A percentile compares a stretch with the other conserved stretches of the same genome.
Conservation (phyloP, 2,888 invertebrate genomes). For the Myopa tessellatipennis region DNA sequence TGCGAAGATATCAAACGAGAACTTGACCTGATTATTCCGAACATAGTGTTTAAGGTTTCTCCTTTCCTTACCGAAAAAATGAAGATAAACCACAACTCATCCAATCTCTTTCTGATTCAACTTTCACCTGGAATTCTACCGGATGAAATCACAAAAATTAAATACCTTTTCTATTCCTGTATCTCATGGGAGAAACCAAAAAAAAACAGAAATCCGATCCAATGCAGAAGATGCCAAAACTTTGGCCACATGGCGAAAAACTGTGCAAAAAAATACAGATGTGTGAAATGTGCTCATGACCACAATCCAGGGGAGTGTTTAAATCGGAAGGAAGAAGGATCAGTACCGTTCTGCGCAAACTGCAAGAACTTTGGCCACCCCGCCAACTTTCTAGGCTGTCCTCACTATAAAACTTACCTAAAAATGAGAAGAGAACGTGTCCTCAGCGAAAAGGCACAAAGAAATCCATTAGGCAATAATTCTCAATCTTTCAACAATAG, state of each 20-base stretch:
- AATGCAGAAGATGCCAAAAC: slow-evolving; percentile 14
- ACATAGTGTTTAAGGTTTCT: too few relatives aligned
- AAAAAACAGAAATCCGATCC: not conserved
- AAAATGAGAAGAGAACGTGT: not conserved
- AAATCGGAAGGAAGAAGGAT: not conserved
- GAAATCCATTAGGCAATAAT: not conserved
- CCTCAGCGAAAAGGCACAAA: not conserved
- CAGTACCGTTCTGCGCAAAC: not conserved
- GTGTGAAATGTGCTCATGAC: not conserved
- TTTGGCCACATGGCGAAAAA: slow-evolving; percentile 12
- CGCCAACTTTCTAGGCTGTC: not conserved
- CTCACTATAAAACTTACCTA: not conserved
- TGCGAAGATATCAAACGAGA: not conserved
- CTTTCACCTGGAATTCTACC: too few relatives aligned
- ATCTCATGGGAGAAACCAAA: slow-evolving; percentile 22
- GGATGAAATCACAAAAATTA: slow-evolving; percentile 14
- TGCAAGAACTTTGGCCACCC: slow-evolving; percentile 1
- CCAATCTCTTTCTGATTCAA: too few relatives aligned
- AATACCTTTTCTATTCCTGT: not conserved
- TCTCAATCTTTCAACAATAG: not conserved
- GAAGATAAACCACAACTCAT: too few relatives aligned
- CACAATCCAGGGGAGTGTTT: not conserved
- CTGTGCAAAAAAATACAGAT: not conserved
- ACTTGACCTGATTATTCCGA: not conserved
- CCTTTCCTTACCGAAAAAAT: too few relatives aligned